Evolutionary conservation across 2,797 vertebrate genomes (phyloP), one percentile per base, ranked within the genome.

Genomic region (Momotus momota): DNA sequence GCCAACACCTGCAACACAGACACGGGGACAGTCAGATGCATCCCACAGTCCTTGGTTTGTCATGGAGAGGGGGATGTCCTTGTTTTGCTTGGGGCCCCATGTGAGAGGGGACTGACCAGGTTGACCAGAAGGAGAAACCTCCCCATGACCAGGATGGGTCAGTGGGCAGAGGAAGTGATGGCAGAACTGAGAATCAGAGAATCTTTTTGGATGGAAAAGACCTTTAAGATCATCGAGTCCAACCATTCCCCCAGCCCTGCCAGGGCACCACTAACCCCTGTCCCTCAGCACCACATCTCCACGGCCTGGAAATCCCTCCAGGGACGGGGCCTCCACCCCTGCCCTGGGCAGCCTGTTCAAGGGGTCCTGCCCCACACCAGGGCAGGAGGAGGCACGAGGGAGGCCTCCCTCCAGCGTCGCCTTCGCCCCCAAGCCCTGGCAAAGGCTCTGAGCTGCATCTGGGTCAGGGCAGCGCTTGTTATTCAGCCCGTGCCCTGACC

Each of bases 1-100:
- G 55, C 99, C 99, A 97, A 99, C 99, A 10, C 99, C 99, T 99
- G 97, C 0, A 5, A 82, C 22, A 80, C 8, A 74, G 46, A 65
- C 3, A 8, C 0, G 3, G n/a, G n/a, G 62, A 66, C 45, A 31
- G 46, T 85, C 55, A 88, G 80, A 49, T 3, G 3, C 29, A 45
- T 1, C 58, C 54, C 66, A 8, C 18, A 57, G 20, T 45, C 10
- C 40, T 25, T 19, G 7, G 8, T 1, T 31, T 33, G 64, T 21
- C 80, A 35, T 35, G 35, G 35, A 61, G 15, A 31, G 41, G 61
- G 41, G 48, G 49, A 40, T 15, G 35, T 4, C 8, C 19, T 74
- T 46, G 29, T 33, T 66, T 48, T 25, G 1, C 45, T 25, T 16
- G 22, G 21, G 38, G 54, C 41, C 48, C 33, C 2, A 1, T 0